A percentile compares a stretch with the other conserved stretches of the same genome.
These are phyloP conservation scores for Ploceus nigricollis DNA, from an alignment of 2,113 vertebrate genomes.

Conservation along the genomic window DNA sequence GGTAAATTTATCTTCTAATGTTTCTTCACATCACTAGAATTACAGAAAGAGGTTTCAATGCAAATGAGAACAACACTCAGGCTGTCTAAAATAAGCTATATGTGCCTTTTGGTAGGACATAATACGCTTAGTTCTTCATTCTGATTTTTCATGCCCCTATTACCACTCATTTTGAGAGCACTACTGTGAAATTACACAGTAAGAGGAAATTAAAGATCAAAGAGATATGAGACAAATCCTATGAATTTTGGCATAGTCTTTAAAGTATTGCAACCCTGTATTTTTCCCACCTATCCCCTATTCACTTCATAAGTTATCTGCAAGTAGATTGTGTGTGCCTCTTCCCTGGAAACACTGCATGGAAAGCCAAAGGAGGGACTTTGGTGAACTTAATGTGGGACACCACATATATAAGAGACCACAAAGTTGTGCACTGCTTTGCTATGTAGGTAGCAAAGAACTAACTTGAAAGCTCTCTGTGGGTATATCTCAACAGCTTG, in stretches of 20 bases:
- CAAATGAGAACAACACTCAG: background rate
- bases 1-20: background rate
- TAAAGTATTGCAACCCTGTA: background rate
- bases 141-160: background rate
- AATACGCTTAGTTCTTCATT: background rate
- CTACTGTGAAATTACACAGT: background rate
- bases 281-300: background rate
- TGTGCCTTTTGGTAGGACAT: background rate
- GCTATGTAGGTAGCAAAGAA: background rate
- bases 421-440: background rate
- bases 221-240: background rate
- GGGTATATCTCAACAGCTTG: background rate
- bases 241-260: background rate
- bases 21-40: background rate
- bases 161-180: background rate
- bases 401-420: background rate
- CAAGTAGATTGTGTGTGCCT: accelerated
- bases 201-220: background rate
- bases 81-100: background rate
- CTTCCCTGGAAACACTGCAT: accelerated
- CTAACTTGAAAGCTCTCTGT: background rate
- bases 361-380: background rate
- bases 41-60: background rate
- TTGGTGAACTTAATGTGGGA: background rate
- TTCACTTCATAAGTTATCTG: background rate